Evolutionary conservation across 1,140 invertebrate genomes (phyloP).

Genomic region (Rhyzopertha dominica): DNA sequence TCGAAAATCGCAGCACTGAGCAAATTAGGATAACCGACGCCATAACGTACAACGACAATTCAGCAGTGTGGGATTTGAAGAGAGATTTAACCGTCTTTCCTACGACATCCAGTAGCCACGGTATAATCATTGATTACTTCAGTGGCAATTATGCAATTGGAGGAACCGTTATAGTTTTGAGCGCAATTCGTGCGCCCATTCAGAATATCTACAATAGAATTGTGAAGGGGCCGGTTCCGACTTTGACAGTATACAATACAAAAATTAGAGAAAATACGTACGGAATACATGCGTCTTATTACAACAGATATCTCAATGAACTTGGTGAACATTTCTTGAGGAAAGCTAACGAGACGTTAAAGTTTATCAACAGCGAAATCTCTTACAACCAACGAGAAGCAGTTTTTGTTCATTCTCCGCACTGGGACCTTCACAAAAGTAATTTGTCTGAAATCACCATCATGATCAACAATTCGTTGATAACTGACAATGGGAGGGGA

Average conservation of each 20-base stretch:
- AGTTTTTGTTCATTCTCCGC: constrained; percentile 74
- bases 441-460: constrained; percentile 81
- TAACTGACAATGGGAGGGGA: constrained; percentile 79
- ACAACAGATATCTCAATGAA: constrained; percentile 83
- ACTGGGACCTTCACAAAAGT: constrained; percentile 74
- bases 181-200: constrained; percentile 64
- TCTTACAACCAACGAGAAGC: constrained; percentile 75
- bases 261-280: constrained; percentile 75
- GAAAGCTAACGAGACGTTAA: constrained; percentile 82
- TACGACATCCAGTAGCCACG: constrained; percentile 76
- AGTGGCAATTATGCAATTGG: constrained; percentile 75
- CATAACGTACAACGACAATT: constrained; percentile 54
- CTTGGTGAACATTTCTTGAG: constrained; percentile 77
- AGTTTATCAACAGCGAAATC: constrained; percentile 72
- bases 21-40: constrained; percentile 73
- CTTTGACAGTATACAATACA: constrained; percentile 61
- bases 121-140: constrained; percentile 73
- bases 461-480: constrained; percentile 77
- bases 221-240: constrained; percentile 70
- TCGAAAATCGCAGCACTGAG: constrained; percentile 81
- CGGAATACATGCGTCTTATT: constrained; percentile 81
- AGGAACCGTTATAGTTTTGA: constrained; percentile 75
- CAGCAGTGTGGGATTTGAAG: constrained; percentile 70
- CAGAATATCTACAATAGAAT: constrained; percentile 66
- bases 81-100: constrained; percentile 83